Evolutionary conservation across 2,888 invertebrate genomes (phyloP).

Genomic region (Dyspetes luteomarginatus): DNA sequence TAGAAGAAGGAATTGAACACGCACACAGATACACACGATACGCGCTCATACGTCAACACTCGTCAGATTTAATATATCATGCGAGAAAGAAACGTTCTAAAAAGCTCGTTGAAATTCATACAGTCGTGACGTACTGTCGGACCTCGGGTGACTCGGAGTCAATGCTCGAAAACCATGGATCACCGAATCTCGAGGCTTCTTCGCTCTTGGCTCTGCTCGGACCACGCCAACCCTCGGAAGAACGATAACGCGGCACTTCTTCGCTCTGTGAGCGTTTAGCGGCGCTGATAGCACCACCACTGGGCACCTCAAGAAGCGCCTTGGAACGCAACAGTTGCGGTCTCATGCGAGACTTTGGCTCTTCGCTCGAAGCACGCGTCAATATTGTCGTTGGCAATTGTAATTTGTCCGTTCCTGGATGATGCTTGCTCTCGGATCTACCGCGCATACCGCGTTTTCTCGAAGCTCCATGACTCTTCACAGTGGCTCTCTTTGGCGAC

Average conservation of each 20-base stretch:
- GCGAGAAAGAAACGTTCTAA: constrained; percentile 33
- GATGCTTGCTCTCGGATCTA: constrained; percentile 74
- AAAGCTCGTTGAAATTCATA: constrained; percentile 65
- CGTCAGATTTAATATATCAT: constrained; percentile 41
- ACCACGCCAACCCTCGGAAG: constrained; percentile 73
- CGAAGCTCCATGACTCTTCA: constrained; percentile 70
- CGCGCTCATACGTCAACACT: constrained; percentile 15
- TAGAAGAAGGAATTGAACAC: constrained; percentile 26
- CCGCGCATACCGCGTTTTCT: constrained; percentile 73
- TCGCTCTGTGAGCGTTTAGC: constrained; percentile 81
- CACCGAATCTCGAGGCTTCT: constrained; percentile 77
- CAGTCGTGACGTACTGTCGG: constrained; percentile 81
- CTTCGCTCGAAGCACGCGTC: constrained; percentile 78
- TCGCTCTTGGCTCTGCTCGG: constrained; percentile 81
- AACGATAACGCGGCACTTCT: constrained; percentile 78
- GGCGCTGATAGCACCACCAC: constrained; percentile 69
- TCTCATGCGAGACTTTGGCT: constrained; percentile 75
- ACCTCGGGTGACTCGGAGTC: constrained; percentile 75
- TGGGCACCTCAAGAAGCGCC: constrained; percentile 79
- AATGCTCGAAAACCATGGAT: constrained; percentile 77
- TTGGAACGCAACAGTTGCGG: constrained; percentile 79
- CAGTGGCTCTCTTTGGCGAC: constrained; percentile 70
- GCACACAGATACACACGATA: background rate
- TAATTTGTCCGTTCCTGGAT: constrained; percentile 66
- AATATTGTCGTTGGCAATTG: constrained; percentile 69